Percentiles rank a stretch among this genome's conserved stretches.
phyloP scores from a whole-genome alignment of 2,888 invertebrate species.

The Neoaliturus tenellus region DNA sequence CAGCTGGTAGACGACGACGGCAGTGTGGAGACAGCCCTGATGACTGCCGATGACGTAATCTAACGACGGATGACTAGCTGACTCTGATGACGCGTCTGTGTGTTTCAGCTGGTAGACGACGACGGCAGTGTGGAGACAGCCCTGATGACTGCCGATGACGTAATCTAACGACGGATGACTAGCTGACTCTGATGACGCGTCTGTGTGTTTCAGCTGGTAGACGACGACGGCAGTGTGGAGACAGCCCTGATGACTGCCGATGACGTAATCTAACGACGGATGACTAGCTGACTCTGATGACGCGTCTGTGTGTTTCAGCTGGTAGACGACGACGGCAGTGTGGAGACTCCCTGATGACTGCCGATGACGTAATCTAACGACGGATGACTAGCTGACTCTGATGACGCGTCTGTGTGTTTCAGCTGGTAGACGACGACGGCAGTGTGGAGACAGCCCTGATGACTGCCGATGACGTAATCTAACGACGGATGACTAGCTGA shows the following conservation, averaged over 20 bases:
- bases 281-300: no score
- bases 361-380: not conserved
- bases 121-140: slow-evolving; percentile 73
- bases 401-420: slow-evolving; percentile 30
- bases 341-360: not conserved
- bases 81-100: no score
- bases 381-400: not conserved
- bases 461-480: no score
- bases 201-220: slow-evolving; percentile 67
- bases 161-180: slow-evolving; percentile 71
- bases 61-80: slow-evolving; percentile 70
- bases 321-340: no score
- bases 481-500: no score
- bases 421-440: slow-evolving; percentile 71
- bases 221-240: slow-evolving; percentile 72
- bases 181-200: no score
- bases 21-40: slow-evolving; percentile 73
- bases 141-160: slow-evolving; percentile 74
- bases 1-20: slow-evolving; percentile 71
- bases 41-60: slow-evolving; percentile 74
- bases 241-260: slow-evolving; percentile 71
- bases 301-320: no score
- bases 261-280: no score
- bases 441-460: slow-evolving; percentile 73
- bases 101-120: slow-evolving; percentile 69